Evolutionary conservation across 2,888 invertebrate genomes (phyloP).

Genomic region (Drosophila flavopinicola): DNA sequence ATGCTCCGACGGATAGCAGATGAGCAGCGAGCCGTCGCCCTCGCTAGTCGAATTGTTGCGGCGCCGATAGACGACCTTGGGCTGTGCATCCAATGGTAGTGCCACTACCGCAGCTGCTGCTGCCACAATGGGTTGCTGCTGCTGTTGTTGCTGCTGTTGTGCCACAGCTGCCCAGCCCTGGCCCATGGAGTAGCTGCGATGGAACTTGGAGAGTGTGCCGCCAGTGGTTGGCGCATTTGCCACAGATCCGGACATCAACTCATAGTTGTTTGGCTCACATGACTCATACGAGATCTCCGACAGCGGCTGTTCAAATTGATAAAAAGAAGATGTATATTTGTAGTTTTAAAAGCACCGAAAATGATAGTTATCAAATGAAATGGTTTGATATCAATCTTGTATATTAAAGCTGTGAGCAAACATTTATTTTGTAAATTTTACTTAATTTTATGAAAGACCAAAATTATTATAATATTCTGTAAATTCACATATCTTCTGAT

Average conservation of each 20-base stretch:
- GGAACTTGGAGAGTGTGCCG: conserved; percentile 86
- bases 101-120: conserved; percentile 18
- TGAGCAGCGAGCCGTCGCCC: conserved; percentile 85
- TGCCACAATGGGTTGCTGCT: conserved; percentile 30
- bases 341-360: too few species aligned
- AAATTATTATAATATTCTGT: too few species aligned
- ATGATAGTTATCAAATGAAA: too few species aligned
- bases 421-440: too few species aligned
- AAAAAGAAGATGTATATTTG: background rate
- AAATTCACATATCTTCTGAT: too few species aligned
- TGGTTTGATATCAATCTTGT: too few species aligned
- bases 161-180: conserved; percentile 85
- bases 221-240: conserved; percentile 53
- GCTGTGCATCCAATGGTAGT: conserved; percentile 56
- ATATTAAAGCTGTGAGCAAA: too few species aligned
- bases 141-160: conserved; percentile 70
- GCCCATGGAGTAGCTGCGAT: conserved; percentile 95
- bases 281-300: conserved; percentile 85
- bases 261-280: conserved; percentile 83
- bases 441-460: too few species aligned
- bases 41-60: conserved; percentile 90
- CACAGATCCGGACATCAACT: conserved; percentile 77
- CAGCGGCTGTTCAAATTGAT: conserved; percentile 72
- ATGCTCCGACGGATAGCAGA: conserved; percentile 95
- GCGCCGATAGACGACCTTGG: conserved; percentile 86